Conservation (phyloP, 2,113 vertebrate genomes). For the Bubalus kerabau region DNA sequence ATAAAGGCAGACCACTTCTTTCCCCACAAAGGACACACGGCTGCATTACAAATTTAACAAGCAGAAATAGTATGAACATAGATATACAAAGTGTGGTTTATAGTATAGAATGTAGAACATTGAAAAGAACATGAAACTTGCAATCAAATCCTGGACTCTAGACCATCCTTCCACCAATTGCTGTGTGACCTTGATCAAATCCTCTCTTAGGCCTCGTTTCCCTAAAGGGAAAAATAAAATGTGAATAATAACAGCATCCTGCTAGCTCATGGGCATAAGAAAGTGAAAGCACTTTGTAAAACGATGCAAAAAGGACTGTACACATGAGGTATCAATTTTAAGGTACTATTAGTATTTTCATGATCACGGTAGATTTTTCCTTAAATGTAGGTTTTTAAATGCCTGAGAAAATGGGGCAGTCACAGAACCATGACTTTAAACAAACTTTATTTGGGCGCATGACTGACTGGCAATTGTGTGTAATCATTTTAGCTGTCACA, state of each 20-base stretch:
- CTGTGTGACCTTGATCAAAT: constrained; percentile 36
- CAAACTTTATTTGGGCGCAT: constrained; percentile 89
- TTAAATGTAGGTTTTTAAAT: constrained; percentile 76
- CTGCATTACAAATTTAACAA: neutral
- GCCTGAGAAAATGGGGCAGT: constrained; percentile 83
- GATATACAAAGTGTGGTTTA: neutral
- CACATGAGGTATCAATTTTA: constrained; percentile 33
- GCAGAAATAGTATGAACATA: neutral
- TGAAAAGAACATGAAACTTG: neutral
- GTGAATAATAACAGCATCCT: neutral
- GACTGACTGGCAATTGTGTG: constrained; percentile 86
- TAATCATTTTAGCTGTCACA: constrained; percentile 93
- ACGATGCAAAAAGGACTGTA: constrained; percentile 37
- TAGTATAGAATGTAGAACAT: neutral
- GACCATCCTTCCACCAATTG: neutral
- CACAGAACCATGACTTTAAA: constrained; percentile 84
- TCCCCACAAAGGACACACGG: neutral
- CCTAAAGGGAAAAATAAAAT: neutral
- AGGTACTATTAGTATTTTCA: constrained; percentile 58
- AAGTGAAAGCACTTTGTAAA: constrained; percentile 8
- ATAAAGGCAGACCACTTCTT: neutral
- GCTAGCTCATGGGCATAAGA: neutral
- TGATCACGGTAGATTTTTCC: constrained; percentile 67
- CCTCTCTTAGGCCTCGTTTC: constrained; percentile 1
- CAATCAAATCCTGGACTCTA: neutral